These are phyloP conservation scores for Istiophorus platypterus DNA, from an alignment of 2,113 vertebrate species.

Conservation along the genomic window DNA sequence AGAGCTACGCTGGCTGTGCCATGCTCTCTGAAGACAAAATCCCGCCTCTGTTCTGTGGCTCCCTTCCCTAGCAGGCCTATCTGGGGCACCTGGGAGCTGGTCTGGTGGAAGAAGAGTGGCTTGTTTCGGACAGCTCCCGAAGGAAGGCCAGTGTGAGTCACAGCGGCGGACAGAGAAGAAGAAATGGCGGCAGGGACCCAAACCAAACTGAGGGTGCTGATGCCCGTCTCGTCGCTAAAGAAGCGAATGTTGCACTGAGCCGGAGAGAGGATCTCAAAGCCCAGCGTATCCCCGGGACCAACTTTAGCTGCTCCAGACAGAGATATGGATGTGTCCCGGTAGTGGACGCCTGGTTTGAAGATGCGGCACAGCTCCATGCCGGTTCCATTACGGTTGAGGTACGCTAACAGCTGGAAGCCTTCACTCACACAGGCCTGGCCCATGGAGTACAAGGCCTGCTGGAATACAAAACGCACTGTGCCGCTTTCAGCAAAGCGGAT, in stretches of 20 bases:
- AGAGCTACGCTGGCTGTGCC: conserved; percentile 87
- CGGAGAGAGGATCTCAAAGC: conserved; percentile 88
- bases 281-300: conserved; percentile 85
- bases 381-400: conserved; percentile 87
- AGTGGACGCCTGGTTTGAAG: conserved; percentile 90
- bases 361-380: conserved; percentile 83
- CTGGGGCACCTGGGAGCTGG: conserved; percentile 73
- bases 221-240: conserved; percentile 88
- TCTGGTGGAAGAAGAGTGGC: conserved; percentile 87
- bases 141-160: conserved; percentile 84
- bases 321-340: conserved; percentile 89
- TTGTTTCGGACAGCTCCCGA: conserved; percentile 90
- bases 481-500: conserved; percentile 88
- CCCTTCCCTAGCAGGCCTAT: conserved; percentile 83
- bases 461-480: conserved; percentile 89
- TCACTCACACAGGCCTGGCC: conserved; percentile 87
- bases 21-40: conserved; percentile 87
- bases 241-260: conserved; percentile 88
- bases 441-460: conserved; percentile 90
- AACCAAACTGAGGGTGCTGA: conserved; percentile 88
- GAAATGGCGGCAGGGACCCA: conserved; percentile 89
- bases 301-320: conserved; percentile 83
- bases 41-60: conserved; percentile 79
- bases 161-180: conserved; percentile 83
- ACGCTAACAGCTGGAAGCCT: conserved; percentile 87